Percentiles rank a stretch among this genome's conserved stretches.
Evolutionary conservation across 2,797 vertebrate genomes (phyloP).

Genomic region (Anableps anableps): DNA sequence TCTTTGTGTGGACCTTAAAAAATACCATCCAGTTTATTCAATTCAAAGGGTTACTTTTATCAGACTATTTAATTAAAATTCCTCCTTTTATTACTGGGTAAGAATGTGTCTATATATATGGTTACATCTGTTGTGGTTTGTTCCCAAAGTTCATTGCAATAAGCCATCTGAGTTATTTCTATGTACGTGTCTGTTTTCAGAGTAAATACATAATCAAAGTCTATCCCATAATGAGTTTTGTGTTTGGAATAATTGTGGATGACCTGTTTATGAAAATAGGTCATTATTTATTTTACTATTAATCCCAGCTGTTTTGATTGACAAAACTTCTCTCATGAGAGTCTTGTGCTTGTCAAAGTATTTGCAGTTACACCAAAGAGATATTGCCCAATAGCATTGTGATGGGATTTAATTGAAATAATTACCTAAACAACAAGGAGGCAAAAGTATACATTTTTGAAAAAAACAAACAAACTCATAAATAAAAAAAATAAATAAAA

Average conservation of each 20-base stretch:
- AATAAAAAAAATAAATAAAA: neutral
- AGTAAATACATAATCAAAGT: conserved; percentile 44
- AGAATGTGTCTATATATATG: conserved; percentile 16
- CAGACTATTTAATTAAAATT: conserved; percentile 46
- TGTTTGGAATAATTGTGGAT: conserved; percentile 32
- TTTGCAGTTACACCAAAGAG: neutral
- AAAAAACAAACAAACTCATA: neutral
- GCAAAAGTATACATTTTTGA: neutral
- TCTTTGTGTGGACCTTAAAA: conserved; percentile 34
- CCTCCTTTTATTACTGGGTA: conserved; percentile 20
- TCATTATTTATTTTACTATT: conserved; percentile 45
- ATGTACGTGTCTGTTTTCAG: conserved; percentile 49
- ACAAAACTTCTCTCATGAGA: conserved; percentile 1
- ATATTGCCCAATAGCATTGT: neutral
- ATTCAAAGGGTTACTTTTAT: conserved; percentile 24
- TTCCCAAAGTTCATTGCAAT: conserved; percentile 49
- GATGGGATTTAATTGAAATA: neutral
- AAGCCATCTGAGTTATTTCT: conserved; percentile 47
- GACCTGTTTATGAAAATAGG: conserved; percentile 41
- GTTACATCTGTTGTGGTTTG: conserved; percentile 19
- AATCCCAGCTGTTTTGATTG: conserved; percentile 10
- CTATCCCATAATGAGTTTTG: conserved; percentile 32
- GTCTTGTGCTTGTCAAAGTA: neutral
- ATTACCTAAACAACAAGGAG: neutral
- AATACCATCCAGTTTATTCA: conserved; percentile 32